Conservation (phyloP, 1,140 invertebrate species). For the Drosophila quadrilineata region DNA sequence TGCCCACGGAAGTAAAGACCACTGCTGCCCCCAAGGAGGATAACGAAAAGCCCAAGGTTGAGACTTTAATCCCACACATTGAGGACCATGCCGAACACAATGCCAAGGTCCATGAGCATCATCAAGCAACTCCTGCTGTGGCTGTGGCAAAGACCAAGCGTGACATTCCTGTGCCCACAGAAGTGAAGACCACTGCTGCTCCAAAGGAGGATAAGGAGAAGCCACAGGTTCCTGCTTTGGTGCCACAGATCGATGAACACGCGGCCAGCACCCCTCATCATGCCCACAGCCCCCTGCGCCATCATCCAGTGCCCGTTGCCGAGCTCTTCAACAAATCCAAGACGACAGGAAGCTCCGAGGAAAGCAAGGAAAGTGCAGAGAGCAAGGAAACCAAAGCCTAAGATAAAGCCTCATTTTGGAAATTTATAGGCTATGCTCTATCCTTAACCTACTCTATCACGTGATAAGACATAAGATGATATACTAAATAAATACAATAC, state of each 20-base stretch:
- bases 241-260: background rate
- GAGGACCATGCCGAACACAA: no score
- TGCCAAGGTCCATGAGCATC: no score
- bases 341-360: constrained; percentile 26
- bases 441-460: constrained; percentile 33
- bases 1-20: no score
- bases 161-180: constrained; percentile 63
- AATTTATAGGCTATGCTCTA: constrained; percentile 1
- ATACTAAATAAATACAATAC: no score
- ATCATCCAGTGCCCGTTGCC: constrained; percentile 52
- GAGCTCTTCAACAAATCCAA: constrained; percentile 50
- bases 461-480: no score
- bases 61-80: no score
- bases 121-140: no score
- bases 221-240: background rate
- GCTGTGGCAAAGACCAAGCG: constrained; percentile 20
- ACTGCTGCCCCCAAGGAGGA: no score
- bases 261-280: background rate
- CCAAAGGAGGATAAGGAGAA: constrained; percentile 18
- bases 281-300: constrained; percentile 28
- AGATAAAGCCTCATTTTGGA: background rate
- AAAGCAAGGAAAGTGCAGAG: constrained; percentile 42
- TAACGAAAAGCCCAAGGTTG: background rate
- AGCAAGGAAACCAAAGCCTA: constrained; percentile 6
- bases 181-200: constrained; percentile 26